Evolutionary conservation across 2,113 vertebrate genomes (phyloP), one percentile per base, ranked within the genome.

Genomic region (Boleophthalmus pectinirostris): DNA sequence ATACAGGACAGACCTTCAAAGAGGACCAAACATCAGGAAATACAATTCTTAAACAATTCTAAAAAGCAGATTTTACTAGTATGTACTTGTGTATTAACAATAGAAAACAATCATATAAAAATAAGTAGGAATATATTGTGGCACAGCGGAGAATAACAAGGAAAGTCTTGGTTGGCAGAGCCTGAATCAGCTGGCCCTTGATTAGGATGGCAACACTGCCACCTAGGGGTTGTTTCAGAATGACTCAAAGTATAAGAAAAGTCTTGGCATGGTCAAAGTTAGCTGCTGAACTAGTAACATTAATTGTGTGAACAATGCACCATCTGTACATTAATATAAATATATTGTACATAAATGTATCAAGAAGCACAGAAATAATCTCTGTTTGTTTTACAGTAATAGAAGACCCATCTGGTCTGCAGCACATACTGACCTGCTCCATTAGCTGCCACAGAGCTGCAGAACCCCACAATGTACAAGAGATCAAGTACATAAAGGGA

Each of bases 161-260:
- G 20, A 21, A 54, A 0, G 20, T 54, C n/a, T 54, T 51, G 57
- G 53, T 47, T 54, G 57, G 20, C 57, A 20, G 65, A 70, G 58
- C 82, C 89, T 74, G 68, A 75, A 53, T 51, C 82, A 18, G 74
- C 25, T 9, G 6, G 47, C 2, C 24, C 21, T n/a, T 3, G 0
- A 3, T 90, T 84, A 85, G 73, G 82, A 90, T 85, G 89, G 69
- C 92, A 90, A 92, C 78, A 92, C 88, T 92, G 86, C 89, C 92
- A 90, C 91, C 91, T 90, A 90, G 88, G 85, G 91, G 20, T 10
- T 20, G 43, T 10, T 33, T n/a, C 73, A 78, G 64, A 83, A 71
- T 18, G 11, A 73, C 21, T n/a, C 20, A 8, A 33, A 20, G 53
- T 24, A 58, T 7, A 12, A 6, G 24, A 51, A 21, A 23, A 6